Base-by-base conservation (phyloP, 2,888 invertebrate genomes). In the Plagodis pulveraria region DNA sequence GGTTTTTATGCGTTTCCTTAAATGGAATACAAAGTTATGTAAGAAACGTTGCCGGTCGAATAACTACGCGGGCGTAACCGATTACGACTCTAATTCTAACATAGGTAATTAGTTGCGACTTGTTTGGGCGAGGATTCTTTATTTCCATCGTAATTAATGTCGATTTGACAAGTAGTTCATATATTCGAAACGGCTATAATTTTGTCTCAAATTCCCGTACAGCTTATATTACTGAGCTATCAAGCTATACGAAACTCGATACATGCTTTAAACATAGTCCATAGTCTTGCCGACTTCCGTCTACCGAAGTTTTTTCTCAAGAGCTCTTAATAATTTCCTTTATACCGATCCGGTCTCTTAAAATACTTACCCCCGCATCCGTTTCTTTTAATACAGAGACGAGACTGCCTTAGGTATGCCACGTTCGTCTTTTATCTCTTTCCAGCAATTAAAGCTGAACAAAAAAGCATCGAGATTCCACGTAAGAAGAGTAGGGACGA, bases 281-380 rank as follows among this genome's bases (percentile, higher is more conserved):
- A 80, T 80, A 82, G 76, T 76, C 79, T 72, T 74, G 78, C 81
- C 11, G 79, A 85, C 91, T 91, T 91, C 91, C 91, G 90, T 84
- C 84, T 85, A 82, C 77, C 66, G 63, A 71, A 48, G 76, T 85
- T 89, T 89, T 84, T 87, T 84, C 74, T 72, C 66, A 76, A 87
- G 87, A 81, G 90, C 90, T 87, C 91, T 91, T 90, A 82, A 89
- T 91, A 90, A 91, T 91, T 89, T 92, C 91, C 91, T 92, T 90
- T 89, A 91, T 91, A 84, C 79, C 85, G 83, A 87, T 88, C 87
- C 87, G 84, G 87, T 78, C 89, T 89, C 91, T 91, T 89, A 92
- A 92, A 92, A 92, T 92, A 91, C 92, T 84, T 90, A 88, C 88
- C 91, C 91, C 85, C 77, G 81, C 92, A 91, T 92, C 92, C 92